Evolutionary conservation across 1,140 invertebrate species (phyloP), one percentile per base, ranked within the genome.

Genomic region (Calliopsis andreniformis): DNA sequence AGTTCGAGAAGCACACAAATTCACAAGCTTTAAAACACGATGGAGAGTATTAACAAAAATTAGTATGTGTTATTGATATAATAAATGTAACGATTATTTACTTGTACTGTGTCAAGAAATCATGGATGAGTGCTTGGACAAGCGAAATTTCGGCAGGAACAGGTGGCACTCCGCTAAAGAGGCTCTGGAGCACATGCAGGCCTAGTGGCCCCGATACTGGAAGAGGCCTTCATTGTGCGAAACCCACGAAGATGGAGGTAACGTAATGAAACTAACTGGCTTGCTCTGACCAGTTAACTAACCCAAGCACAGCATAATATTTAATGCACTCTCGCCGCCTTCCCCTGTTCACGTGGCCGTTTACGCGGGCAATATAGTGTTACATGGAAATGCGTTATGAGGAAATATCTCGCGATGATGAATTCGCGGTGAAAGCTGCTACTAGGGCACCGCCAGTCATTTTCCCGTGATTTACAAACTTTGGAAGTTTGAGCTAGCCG

Each of bases 221-320:
- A 72, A 59, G 84, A 80, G 82, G 20, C 70, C 55, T 87, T 84
- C 66, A 90, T 90, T 89, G 88, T 89, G 75, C 61, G 72, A 86
- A 85, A 85, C 77, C 61, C 75, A 85, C 89, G 89, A 90, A 90
- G 89, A 89, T 87, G 79, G 88, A 87, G 83, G 85, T 79, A 90
- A 90, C 89, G 69, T 90, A 90, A 90, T 90, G 89, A 90, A 87
- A 90, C 88, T 90, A 90, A 90, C 88, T 86, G 85, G 85, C 87
- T 86, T 82, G 84, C 80, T 86, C 83, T 86, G 83, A 84, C 77
- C 88, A 89, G 89, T 90, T 90, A 89, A 89, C 80, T 68, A 82
- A 82, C 84, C 82, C 79, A 78, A 75, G 82, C 66, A 83, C 81
- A 67, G 78, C 80, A 86, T 85, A 88, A 89, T 84, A 86, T 88